Conservation (phyloP, 2,888 invertebrate species). For the Oxystoma pomonae region DNA sequence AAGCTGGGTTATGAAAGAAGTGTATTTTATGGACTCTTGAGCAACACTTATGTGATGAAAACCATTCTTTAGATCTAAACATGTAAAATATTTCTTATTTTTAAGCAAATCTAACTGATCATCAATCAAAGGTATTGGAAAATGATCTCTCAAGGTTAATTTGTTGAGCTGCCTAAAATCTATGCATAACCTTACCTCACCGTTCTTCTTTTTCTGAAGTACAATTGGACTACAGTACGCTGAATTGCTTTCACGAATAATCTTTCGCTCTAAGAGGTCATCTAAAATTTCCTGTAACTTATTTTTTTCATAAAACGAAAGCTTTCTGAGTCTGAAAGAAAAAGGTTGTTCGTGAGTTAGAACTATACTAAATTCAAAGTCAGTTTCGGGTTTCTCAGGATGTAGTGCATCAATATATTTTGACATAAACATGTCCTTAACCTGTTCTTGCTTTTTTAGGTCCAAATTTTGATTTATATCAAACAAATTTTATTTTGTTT, state of each 20-base stretch:
- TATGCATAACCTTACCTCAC: slow-evolving; percentile 11
- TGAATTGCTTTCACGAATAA: slow-evolving; percentile 13
- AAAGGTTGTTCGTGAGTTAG: slow-evolving; percentile 6
- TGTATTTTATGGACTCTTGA: slow-evolving; percentile 26
- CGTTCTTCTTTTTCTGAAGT: slow-evolving; percentile 12
- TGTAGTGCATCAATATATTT: slow-evolving; percentile 6
- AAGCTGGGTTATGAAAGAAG: slow-evolving; percentile 32
- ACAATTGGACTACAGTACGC: slow-evolving; percentile 18
- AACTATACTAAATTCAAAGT: slow-evolving; percentile 15
- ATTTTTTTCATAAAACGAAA: slow-evolving; percentile 10
- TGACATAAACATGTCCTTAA: slow-evolving; percentile 2
- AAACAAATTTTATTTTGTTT: background rate
- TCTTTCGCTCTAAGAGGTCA: too few relatives aligned
- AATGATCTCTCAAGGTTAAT: slow-evolving; percentile 14
- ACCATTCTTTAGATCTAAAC: slow-evolving; percentile 15
- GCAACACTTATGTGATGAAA: slow-evolving; percentile 17
- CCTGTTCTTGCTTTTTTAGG: background rate
- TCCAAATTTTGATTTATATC: slow-evolving; percentile 6
- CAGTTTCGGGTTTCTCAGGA: slow-evolving; percentile 2
- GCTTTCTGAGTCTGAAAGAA: slow-evolving; percentile 2
- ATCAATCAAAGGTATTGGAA: slow-evolving; percentile 18
- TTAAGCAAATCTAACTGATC: slow-evolving; percentile 17
- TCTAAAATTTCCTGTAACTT: too few relatives aligned
- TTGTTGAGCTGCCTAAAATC: slow-evolving; percentile 19
- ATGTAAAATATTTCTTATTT: slow-evolving; percentile 18